Evolutionary conservation across 2,888 invertebrate genomes (phyloP).

Genomic region (Acrobasis consociella): DNA sequence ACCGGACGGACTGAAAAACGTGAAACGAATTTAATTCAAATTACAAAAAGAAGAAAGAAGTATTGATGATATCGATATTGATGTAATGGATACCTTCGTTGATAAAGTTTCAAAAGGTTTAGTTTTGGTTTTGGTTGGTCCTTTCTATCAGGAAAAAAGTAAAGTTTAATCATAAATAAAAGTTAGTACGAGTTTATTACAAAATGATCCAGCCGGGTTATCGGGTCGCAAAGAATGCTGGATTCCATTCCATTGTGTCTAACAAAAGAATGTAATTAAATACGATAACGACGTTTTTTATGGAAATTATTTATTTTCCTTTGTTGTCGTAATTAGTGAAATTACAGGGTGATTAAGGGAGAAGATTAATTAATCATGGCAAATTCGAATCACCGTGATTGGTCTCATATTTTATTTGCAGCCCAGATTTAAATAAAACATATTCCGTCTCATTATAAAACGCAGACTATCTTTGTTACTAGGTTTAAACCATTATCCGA

Average conservation of each 20-base stretch:
- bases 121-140: too few relatives aligned
- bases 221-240: slow-evolving; percentile 30
- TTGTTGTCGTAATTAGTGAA: slow-evolving; percentile 37
- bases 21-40: too few relatives aligned
- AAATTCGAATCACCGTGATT: slow-evolving; percentile 3
- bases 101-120: neutral
- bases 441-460: too few relatives aligned
- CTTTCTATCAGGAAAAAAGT: slow-evolving; percentile 2
- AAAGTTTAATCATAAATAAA: slow-evolving; percentile 4
- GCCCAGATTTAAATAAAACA: neutral
- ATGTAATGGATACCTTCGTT: neutral
- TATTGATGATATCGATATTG: too few relatives aligned
- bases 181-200: slow-evolving; percentile 1
- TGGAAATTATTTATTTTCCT: slow-evolving; percentile 34
- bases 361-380: slow-evolving; percentile 3
- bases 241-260: slow-evolving; percentile 28
- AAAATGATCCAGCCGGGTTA: slow-evolving; percentile 28
- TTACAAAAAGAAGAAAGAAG: too few relatives aligned
- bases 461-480: too few relatives aligned
- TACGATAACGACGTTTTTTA: slow-evolving; percentile 30
- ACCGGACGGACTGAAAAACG: too few relatives aligned
- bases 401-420: neutral
- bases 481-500: too few relatives aligned
- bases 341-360: slow-evolving; percentile 27
- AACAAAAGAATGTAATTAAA: slow-evolving; percentile 44